These are phyloP conservation scores for Distichodus sexfasciatus DNA, from an alignment of 2,797 vertebrate genomes.

Conservation along the genomic window DNA sequence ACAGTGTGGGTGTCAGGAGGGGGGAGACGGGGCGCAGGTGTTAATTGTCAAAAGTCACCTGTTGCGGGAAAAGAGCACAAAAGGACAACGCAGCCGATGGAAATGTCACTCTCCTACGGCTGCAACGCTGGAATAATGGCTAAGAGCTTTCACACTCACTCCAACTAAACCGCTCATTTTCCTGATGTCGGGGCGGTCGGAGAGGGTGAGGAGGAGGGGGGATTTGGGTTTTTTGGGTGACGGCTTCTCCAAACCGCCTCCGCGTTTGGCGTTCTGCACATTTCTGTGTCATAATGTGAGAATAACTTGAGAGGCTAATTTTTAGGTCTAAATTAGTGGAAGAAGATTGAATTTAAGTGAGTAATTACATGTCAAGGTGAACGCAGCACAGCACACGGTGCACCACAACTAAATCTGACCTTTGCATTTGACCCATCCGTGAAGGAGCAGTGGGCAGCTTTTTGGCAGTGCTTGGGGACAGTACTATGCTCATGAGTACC, in stretches of 20 bases:
- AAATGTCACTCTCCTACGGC: background rate
- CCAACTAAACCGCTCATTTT: background rate
- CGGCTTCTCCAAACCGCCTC: background rate
- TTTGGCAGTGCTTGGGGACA: too few species aligned
- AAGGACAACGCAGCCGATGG: constrained; percentile 5
- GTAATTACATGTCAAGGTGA: too few species aligned
- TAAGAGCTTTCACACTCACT: background rate
- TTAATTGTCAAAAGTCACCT: constrained; percentile 37
- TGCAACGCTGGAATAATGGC: background rate
- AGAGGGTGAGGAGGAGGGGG: background rate
- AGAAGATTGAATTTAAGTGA: background rate
- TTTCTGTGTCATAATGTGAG: background rate
- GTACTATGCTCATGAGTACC: too few species aligned
- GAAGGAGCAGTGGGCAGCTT: too few species aligned
- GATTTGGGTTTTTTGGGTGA: background rate
- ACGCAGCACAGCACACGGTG: too few species aligned
- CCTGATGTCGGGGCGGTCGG: background rate
- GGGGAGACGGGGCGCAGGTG: constrained; percentile 18
- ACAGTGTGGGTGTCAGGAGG: background rate
- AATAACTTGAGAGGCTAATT: background rate
- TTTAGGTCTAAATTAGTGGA: background rate
- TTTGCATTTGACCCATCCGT: too few species aligned
- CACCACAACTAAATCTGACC: too few species aligned
- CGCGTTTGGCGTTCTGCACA: background rate
- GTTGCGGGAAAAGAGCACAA: constrained; percentile 7